These are phyloP conservation scores for Tortrix viridana DNA, from an alignment of 2,888 invertebrate genomes.

Conservation along the genomic window DNA sequence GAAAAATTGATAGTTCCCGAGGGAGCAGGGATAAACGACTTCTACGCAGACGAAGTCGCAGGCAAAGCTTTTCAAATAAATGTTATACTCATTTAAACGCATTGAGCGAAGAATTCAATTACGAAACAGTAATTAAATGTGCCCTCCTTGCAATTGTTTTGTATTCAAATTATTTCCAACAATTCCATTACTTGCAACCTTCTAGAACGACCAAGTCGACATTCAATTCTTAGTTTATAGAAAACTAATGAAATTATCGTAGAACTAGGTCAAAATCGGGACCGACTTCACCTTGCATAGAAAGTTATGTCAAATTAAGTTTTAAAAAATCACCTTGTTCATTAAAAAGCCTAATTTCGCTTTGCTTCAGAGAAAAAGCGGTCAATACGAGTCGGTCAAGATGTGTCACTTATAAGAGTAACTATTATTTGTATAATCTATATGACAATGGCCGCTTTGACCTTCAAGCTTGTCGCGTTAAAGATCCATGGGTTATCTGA, in stretches of 20 bases:
- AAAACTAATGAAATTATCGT: too few species aligned
- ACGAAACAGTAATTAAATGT: conserved; percentile 12
- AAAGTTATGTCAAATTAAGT: too few species aligned
- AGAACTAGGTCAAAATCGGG: too few species aligned
- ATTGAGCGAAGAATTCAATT: conserved; percentile 9
- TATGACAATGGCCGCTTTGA: background rate
- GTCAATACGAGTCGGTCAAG: background rate
- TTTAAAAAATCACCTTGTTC: too few species aligned
- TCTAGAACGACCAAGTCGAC: too few species aligned
- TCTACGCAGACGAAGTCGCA: too few species aligned
- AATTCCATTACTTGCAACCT: background rate
- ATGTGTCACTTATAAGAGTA: background rate
- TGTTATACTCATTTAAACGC: conserved; percentile 5
- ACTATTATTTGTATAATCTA: background rate
- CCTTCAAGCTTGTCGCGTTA: conserved; percentile 8
- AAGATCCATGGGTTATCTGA: conserved; percentile 11
- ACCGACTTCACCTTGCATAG: too few species aligned
- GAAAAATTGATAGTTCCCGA: too few species aligned
- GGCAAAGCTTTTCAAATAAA: too few species aligned
- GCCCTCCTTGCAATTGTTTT: conserved; percentile 8
- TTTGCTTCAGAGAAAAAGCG: background rate
- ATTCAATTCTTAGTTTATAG: too few species aligned
- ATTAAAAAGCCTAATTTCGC: too few species aligned
- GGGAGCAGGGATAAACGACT: too few species aligned
- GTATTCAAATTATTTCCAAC: conserved; percentile 19